Percentiles rank a stretch among this genome's conserved stretches.
These are phyloP conservation scores for Cossypha polioptera DNA, from an alignment of 2,797 vertebrate genomes.

Conservation along the genomic window DNA sequence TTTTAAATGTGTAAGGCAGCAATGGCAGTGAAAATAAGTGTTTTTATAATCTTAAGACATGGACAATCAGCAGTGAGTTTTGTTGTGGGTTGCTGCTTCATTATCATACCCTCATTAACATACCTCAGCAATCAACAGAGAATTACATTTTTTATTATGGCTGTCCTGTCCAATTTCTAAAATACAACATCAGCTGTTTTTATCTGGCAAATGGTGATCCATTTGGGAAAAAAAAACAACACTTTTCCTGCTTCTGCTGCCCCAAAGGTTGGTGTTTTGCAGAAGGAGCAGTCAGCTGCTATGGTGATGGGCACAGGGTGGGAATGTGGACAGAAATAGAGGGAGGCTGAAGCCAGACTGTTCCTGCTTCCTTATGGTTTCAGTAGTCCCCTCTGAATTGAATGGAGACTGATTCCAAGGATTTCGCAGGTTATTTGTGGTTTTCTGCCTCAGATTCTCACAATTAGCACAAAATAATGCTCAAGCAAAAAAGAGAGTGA, in stretches of 20 bases:
- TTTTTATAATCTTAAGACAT: background rate
- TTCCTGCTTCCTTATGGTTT: background rate
- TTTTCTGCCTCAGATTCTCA: background rate
- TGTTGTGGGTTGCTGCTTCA: background rate
- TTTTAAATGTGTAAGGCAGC: background rate
- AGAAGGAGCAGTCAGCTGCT: conserved; percentile 21
- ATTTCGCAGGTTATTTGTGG: background rate
- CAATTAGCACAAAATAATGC: background rate
- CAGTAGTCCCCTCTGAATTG: background rate
- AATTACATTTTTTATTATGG: background rate
- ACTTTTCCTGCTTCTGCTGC: background rate
- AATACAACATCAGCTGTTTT: background rate
- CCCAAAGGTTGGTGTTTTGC: background rate
- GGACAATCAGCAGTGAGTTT: background rate
- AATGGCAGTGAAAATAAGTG: background rate
- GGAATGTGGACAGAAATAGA: background rate
- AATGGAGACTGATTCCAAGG: background rate
- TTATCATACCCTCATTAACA: background rate
- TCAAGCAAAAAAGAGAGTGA: background rate
- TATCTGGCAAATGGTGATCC: background rate
- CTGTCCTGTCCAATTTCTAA: background rate
- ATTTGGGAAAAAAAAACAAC: accelerated
- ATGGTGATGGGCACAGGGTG: conserved; percentile 6
- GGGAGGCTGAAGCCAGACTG: background rate
- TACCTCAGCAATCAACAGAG: background rate